phyloP scores from a whole-genome alignment of 2,113 vertebrate genomes.

The Atherinomorus stipes region DNA sequence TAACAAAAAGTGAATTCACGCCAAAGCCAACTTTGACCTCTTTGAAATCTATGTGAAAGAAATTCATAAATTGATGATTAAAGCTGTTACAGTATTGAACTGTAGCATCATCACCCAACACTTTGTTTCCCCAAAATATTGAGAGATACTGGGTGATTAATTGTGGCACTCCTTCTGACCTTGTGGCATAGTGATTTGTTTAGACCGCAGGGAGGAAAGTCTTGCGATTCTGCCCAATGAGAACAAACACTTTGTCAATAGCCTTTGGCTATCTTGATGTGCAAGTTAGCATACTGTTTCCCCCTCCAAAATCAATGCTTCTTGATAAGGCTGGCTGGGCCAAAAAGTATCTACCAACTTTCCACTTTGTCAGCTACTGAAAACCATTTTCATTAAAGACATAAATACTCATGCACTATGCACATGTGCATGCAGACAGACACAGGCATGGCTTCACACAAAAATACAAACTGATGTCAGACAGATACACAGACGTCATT shows the following conservation, averaged over 20 bases:
- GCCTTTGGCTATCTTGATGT: conserved; percentile 67
- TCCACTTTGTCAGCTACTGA: conserved; percentile 45
- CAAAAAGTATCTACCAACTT: conserved; percentile 42
- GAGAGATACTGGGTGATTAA: conserved; percentile 51
- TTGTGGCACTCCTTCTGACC: conserved; percentile 60
- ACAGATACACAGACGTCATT: conserved; percentile 45
- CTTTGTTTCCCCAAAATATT: conserved; percentile 47
- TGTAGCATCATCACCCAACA: conserved; percentile 28
- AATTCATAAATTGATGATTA: conserved; percentile 24
- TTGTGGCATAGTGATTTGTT: conserved; percentile 63
- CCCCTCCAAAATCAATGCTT: conserved; percentile 67
- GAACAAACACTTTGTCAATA: conserved; percentile 77
- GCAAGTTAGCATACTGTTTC: conserved; percentile 72
- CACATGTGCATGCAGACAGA: neutral
- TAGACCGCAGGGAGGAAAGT: conserved; percentile 55
- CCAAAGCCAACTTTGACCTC: neutral
- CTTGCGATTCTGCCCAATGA: conserved; percentile 69
- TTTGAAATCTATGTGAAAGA: conserved; percentile 9
- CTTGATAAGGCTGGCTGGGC: conserved; percentile 57
- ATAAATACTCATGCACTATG: conserved; percentile 28
- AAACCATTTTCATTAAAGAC: conserved; percentile 20
- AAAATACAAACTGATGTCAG: conserved; percentile 41
- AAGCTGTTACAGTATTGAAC: conserved; percentile 13
- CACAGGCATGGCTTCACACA: neutral
- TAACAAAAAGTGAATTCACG: neutral